Conservation (phyloP, 2,888 invertebrate genomes). For the Rhimphoctona megacephalus region DNA sequence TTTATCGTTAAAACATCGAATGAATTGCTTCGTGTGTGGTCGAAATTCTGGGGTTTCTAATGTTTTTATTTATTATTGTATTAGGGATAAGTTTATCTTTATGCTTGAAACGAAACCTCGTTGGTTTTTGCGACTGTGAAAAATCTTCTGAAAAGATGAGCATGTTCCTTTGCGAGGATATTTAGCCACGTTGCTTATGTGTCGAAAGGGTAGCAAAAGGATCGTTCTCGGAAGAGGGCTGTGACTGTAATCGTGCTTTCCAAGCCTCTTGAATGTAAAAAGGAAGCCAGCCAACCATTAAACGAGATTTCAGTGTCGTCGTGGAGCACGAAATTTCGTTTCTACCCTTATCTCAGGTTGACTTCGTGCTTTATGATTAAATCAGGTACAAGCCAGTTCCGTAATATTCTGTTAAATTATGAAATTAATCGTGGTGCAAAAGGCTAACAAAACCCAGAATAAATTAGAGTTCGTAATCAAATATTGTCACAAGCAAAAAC, state of each 20-base stretch:
- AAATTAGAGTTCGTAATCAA: not conserved
- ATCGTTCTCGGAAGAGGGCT: not conserved
- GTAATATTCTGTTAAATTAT: not conserved
- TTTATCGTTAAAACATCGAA: not conserved
- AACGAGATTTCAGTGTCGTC: conserved; percentile 41
- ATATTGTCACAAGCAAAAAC: not conserved
- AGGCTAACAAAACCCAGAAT: not conserved
- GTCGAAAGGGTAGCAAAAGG: not conserved
- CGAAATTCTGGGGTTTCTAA: not conserved
- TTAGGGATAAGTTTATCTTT: too few species aligned
- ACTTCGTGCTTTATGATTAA: conserved; percentile 7
- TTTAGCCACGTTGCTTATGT: not conserved
- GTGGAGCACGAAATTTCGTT: conserved; percentile 20
- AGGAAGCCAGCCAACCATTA: conserved; percentile 21
- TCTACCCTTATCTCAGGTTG: not conserved
- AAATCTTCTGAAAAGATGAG: not conserved
- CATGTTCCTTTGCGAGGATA: not conserved
- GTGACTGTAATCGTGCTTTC: conserved; percentile 5
- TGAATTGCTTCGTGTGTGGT: not conserved
- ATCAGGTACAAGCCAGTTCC: conserved; percentile 11
- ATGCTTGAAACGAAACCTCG: too few species aligned
- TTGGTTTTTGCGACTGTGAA: not conserved
- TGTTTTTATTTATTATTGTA: not conserved
- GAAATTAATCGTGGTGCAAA: not conserved
- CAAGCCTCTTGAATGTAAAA: conserved; percentile 14